These are phyloP conservation scores for Epinephelus moara DNA, from an alignment of 2,113 vertebrate species.

Conservation along the genomic window DNA sequence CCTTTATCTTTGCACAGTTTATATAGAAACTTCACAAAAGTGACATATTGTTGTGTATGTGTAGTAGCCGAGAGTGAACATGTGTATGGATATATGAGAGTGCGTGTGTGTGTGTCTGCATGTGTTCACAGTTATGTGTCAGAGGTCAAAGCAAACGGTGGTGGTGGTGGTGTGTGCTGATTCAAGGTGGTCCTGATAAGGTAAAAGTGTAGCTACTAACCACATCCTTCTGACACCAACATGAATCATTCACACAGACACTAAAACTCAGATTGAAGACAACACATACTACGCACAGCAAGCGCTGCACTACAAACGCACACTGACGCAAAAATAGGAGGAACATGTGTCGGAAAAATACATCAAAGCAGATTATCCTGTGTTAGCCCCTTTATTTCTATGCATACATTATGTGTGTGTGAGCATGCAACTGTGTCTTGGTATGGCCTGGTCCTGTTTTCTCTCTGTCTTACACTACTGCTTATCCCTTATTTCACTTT, in stretches of 20 bases:
- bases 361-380: constrained; percentile 33
- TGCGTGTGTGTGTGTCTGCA: not conserved
- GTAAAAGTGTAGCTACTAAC: constrained; percentile 20
- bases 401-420: not conserved
- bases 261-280: not conserved
- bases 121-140: constrained; percentile 18
- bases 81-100: constrained; percentile 5
- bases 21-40: constrained; percentile 32
- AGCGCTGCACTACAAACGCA: not conserved
- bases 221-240: constrained; percentile 6
- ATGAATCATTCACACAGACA: constrained; percentile 8
- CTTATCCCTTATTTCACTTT: constrained; percentile 1
- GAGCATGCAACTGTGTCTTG: not conserved
- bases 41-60: constrained; percentile 38
- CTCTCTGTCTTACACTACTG: not conserved
- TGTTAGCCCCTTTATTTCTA: constrained; percentile 4
- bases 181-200: constrained; percentile 47
- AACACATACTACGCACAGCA: not conserved
- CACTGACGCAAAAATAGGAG: constrained; percentile 3
- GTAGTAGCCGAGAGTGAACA: constrained; percentile 34
- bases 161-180: constrained; percentile 4
- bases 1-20: constrained; percentile 56
- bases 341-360: constrained; percentile 32
- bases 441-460: not conserved
- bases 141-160: constrained; percentile 35